Evolutionary conservation across 2,888 invertebrate species (phyloP), one percentile per base, ranked within the genome.

Genomic region (Coremacera marginata): DNA sequence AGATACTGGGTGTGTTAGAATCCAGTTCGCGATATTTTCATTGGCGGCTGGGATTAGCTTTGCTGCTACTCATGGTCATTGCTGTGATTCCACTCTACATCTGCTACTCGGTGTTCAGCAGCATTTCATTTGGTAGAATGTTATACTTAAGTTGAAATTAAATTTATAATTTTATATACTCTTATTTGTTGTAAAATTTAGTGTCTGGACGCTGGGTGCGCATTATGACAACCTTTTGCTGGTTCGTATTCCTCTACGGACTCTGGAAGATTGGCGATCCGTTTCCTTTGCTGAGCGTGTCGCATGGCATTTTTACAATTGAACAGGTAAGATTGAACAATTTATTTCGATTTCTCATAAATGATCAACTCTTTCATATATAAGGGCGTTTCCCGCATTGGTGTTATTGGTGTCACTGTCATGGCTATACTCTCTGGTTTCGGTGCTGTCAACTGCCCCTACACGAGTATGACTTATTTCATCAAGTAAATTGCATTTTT

Each of bases 211-310:
- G 94, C 84, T 92, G 95, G 89, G 94, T 95, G 83, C 92, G 94
- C 82, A 94, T 95, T 25, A 89, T 98, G 77, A 96, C 98, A 3
- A 90, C 95, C 79, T 89, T 94, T 71, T 93, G 95, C 0, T 99
- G 98, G 96, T 92, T 97, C 80, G 92, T 95, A 75, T 99, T 98
- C 88, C 91, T 99, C 31, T 97, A 98, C 86, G 94, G 98, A 85
- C 98, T 99, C 87, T 99, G 99, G 99, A 98, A 98, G 90, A 93
- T 99, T 79, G 99, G 99, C 0, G 99, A 99, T 90, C 98, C 99
- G 0, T 99, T 99, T 90, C 99, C 99, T 5, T 95, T 99, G 84
- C 91, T 98, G 34, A 98, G 96, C 89, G 96, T 98, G 2, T 98
- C 98, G 86, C 97, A 98, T 91, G 98, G 98, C 65, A 93, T 95